Evolutionary conservation across 2,888 invertebrate species (phyloP), one percentile per base, ranked within the genome.

Genomic region (Melieria crassipennis): DNA sequence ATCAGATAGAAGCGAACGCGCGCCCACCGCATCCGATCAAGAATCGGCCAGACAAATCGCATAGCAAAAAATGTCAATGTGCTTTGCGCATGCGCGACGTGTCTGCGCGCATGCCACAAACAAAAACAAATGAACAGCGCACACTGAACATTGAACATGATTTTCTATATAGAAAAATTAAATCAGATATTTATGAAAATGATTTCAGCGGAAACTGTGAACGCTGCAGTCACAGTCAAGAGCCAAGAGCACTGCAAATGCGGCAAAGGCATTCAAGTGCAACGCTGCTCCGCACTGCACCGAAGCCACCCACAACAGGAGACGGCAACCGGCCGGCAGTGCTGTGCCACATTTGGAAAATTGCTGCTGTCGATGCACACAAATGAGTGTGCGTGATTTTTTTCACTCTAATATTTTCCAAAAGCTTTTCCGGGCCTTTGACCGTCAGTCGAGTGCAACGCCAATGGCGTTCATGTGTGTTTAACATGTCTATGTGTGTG

Each of bases 151-250:
- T 69, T 55, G 69, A 62, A 69, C 69, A 69, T 63, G 69, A 62
- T 62, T 63, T 69, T 55, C 62, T 63, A 62, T 56, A 67, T 42
- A 5, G 7, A 60, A 67, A 48, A 43, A 60, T 67, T 45, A 67
- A 46, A 69, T 69, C 69, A 62, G 69, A 63, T 63, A 61, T 62
- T 47, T 69, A 65, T 64, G 70, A 70, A 70, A 70, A 70, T 70
- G 70, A 70, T 70, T 70, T 70, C 66, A 65, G 50, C 62, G 55
- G 70, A 70, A 70, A 66, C 61, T 70, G 62, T 66, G 61, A 56
- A 47, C 65, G 65, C 63, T 1, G 45, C 47, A 50, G 30, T 13
- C n/a, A 10, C 11, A 48, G 11, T 6, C 61, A 13, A 11, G 46
- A 47, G 61, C 13, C 47, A 61, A 42, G 45, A 61, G 60, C 16